Conservation (phyloP, 2,888 invertebrate species). For the Apamea epomidion region DNA sequence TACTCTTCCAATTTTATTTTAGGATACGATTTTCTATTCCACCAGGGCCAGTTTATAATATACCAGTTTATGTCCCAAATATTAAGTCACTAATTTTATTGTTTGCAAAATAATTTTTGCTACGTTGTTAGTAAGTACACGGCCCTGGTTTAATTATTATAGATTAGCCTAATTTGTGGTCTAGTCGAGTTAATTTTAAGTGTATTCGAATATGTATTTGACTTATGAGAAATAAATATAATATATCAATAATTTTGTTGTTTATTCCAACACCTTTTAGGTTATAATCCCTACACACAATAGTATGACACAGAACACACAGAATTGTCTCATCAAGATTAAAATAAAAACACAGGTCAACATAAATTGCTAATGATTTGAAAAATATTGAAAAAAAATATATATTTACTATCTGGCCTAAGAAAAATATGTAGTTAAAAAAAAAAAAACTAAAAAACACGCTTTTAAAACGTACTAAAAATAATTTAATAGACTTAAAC, state of each 20-base stretch:
- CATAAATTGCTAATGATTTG: not conserved
- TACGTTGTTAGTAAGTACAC: constrained; percentile 28
- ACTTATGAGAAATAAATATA: constrained; percentile 29
- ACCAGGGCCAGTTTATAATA: constrained; percentile 40
- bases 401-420: not conserved
- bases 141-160: constrained; percentile 46
- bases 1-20: constrained; percentile 35
- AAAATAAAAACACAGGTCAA: not conserved
- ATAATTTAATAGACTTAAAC: too few relatives aligned
- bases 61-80: constrained; percentile 11
- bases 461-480: too few relatives aligned
- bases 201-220: constrained; percentile 45
- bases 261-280: constrained; percentile 10
- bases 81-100: constrained; percentile 15
- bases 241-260: not conserved
- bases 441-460: too few relatives aligned
- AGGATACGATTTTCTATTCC: not conserved
- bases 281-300: not conserved
- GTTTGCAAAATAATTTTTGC: constrained; percentile 15
- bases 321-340: not conserved
- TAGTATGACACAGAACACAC: not conserved
- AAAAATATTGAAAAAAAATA: too few relatives aligned
- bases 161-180: constrained; percentile 70
- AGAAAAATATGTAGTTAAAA: too few relatives aligned
- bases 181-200: constrained; percentile 70